Conservation (phyloP, 2,113 vertebrate species). For the Nibea coibor region DNA sequence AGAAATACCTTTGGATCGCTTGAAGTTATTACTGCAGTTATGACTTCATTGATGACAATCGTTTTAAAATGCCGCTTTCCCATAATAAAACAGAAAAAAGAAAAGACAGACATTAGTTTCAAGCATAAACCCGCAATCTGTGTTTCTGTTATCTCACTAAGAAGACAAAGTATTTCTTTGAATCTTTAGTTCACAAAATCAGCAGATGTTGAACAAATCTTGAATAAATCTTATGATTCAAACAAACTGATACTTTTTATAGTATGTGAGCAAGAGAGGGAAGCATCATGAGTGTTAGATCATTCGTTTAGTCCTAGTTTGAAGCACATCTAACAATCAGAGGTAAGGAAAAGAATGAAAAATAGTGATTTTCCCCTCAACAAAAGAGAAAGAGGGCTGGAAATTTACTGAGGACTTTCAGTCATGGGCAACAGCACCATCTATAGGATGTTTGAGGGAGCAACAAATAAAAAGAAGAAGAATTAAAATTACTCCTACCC, state of each 20-base stretch:
- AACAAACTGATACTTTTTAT: not conserved
- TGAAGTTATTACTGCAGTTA: not conserved
- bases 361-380: conserved; percentile 41
- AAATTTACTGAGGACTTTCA: conserved; percentile 3
- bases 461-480: not conserved
- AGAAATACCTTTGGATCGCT: not conserved
- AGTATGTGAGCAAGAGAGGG: conserved; percentile 9
- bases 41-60: not conserved
- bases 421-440: conserved; percentile 77
- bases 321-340: conserved; percentile 29
- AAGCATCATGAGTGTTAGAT: conserved; percentile 15
- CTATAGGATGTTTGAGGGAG: conserved; percentile 63
- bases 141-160: not conserved
- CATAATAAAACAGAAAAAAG: not conserved
- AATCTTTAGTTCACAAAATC: not conserved
- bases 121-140: not conserved
- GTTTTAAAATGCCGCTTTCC: not conserved
- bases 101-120: not conserved
- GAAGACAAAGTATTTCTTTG: not conserved
- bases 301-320: conserved; percentile 43
- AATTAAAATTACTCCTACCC: conserved; percentile 4
- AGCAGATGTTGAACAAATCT: not conserved
- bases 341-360: conserved; percentile 39
- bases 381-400: conserved; percentile 14
- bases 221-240: conserved; percentile 25